phyloP scores from a whole-genome alignment of 2,888 invertebrate species.

The Chloroclystis v-ata region DNA sequence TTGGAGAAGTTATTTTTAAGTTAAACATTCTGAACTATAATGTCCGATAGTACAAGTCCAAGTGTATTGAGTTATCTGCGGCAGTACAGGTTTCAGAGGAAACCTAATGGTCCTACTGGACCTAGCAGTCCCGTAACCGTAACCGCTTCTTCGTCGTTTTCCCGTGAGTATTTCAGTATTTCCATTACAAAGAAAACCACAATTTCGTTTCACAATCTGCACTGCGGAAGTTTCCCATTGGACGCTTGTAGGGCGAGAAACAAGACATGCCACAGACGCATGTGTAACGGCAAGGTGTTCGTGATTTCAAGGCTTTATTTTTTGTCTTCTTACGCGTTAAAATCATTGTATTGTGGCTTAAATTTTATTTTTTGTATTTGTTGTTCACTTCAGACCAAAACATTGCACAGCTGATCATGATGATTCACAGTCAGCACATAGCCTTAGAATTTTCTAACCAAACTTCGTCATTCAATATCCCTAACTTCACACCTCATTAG shows the following conservation, averaged over 20 bases:
- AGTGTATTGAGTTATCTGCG: constrained; percentile 81
- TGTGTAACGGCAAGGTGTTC: constrained; percentile 33
- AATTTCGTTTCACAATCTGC: constrained; percentile 1
- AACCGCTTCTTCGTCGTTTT: constrained; percentile 54
- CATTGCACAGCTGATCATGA: constrained; percentile 20
- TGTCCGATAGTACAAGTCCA: constrained; percentile 74
- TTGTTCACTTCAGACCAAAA: constrained; percentile 7
- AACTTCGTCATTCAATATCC: constrained; percentile 4
- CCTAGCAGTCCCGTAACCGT: constrained; percentile 54
- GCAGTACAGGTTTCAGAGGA: constrained; percentile 84
- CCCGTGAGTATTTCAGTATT: constrained; percentile 58
- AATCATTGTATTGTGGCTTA: not conserved
- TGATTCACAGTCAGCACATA: constrained; percentile 9
- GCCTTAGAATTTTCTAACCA: constrained; percentile 17
- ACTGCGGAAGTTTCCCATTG: constrained; percentile 40
- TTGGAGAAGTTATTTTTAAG: constrained; percentile 18
- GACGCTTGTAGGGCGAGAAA: not conserved
- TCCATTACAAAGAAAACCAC: constrained; percentile 3
- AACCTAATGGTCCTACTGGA: constrained; percentile 61
- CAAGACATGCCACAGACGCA: constrained; percentile 18
- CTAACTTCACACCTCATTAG: not conserved
- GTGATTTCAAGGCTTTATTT: constrained; percentile 40
- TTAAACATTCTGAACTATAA: constrained; percentile 41
- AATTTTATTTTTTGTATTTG: not conserved
- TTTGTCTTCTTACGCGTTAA: constrained; percentile 26